These are phyloP conservation scores for Sialis fuliginosa DNA, from an alignment of 2,888 invertebrate genomes.

Conservation along the genomic window DNA sequence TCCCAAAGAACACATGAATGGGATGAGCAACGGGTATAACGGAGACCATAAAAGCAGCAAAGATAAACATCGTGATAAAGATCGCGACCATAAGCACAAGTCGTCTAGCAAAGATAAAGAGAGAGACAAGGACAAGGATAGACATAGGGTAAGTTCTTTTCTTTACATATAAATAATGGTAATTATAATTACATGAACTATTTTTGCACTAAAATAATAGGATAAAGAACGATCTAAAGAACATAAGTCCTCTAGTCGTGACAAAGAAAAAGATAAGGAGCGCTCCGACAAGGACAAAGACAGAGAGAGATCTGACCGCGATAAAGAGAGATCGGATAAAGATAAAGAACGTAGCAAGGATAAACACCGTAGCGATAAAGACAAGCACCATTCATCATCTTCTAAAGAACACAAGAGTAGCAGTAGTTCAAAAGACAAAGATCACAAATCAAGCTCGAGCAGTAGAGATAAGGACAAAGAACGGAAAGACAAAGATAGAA, in stretches of 20 bases:
- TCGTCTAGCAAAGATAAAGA: conserved; percentile 28
- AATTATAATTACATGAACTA: background rate
- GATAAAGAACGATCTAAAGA: conserved; percentile 20
- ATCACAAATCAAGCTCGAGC: conserved; percentile 18
- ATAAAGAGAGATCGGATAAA: conserved; percentile 21
- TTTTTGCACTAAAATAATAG: conserved; percentile 7
- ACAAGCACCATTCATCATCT: conserved; percentile 22
- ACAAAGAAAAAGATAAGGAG: conserved; percentile 21
- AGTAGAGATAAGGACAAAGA: conserved; percentile 25
- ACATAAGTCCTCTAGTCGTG: conserved; percentile 29
- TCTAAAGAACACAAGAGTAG: conserved; percentile 17
- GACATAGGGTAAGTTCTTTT: conserved; percentile 17
- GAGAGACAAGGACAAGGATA: conserved; percentile 36
- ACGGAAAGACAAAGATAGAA: conserved; percentile 21
- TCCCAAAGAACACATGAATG: conserved; percentile 43
- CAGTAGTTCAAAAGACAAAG: conserved; percentile 26
- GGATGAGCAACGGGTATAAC: conserved; percentile 58
- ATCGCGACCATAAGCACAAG: conserved; percentile 14
- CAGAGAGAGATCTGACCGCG: conserved; percentile 26
- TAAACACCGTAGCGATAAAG: conserved; percentile 23
- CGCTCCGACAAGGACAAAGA: conserved; percentile 11
- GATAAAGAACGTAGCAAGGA: conserved; percentile 20
- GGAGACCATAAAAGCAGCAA: conserved; percentile 34
- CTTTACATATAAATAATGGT: background rate
- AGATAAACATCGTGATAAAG: conserved; percentile 45